phyloP scores from a whole-genome alignment of 2,113 vertebrate genomes.

The Salvator merianae region DNA sequence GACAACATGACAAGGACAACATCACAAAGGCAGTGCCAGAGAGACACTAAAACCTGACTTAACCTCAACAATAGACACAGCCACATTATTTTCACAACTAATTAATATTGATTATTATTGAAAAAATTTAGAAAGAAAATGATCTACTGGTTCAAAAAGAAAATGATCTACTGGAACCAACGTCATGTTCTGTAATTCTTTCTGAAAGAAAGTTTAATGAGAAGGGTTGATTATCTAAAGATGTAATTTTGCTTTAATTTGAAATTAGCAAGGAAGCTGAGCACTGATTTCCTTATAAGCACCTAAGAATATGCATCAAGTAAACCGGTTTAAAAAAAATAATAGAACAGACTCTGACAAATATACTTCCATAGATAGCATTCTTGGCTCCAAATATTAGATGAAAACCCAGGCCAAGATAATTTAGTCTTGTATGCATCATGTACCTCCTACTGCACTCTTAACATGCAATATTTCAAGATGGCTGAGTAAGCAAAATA shows the following conservation, averaged over 20 bases:
- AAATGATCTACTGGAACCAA: neutral
- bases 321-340: neutral
- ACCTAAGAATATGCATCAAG: slow-evolving; percentile 7
- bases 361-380: neutral
- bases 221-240: slow-evolving; percentile 3
- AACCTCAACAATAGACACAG: too few species aligned
- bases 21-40: too few species aligned
- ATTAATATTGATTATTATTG: too few species aligned
- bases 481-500: neutral
- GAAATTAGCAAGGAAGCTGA: neutral
- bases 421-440: neutral
- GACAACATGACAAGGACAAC: too few species aligned
- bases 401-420: neutral
- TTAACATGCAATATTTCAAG: neutral
- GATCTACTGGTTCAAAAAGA: too few species aligned
- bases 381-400: neutral
- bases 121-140: too few species aligned
- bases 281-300: neutral
- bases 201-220: neutral
- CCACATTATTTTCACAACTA: too few species aligned
- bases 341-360: neutral
- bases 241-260: slow-evolving; percentile 1
- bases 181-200: neutral
- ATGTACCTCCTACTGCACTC: too few species aligned
- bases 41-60: too few species aligned